Evolutionary conservation across 2,888 invertebrate species (phyloP), one percentile per base, ranked within the genome.

Genomic region (Caenorhabditis imperialis): DNA sequence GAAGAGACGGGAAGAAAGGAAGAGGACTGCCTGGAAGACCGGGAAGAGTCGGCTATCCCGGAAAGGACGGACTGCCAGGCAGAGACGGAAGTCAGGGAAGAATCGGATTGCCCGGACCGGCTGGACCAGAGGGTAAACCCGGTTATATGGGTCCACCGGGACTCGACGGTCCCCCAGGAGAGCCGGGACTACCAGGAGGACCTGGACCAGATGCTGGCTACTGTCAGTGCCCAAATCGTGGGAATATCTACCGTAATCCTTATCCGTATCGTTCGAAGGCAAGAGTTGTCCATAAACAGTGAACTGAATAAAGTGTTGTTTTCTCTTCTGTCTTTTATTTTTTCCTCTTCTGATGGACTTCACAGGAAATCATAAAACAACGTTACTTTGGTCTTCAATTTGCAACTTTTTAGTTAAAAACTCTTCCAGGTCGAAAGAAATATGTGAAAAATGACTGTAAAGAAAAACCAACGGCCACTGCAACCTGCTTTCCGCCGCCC

Each of bases 151-250:
- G 79, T 8, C 33, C 27, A 8, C 53, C n/a, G 3, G 79, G 79
- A 54, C 57, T 63, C 14, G 65, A 53, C 18, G 78, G 79, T 14
- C 40, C 33, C 1, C 63, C 58, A 14, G 79, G 79, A 51, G 47
- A 58, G 10, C 40, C 23, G 0, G 79, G 79, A 48, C 14, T 20
- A 0, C 71, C 67, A 5, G 78, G 78, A 50, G 50, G 57, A 12
- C 71, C 67, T 2, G 79, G 79, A 16, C 71, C 42, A 1, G 79
- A 79, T 63, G 79, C 74, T 12, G 75, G 75, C 4, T 78, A 78
- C 44, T 79, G 76, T 60, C 65, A 74, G 27, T 76, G 79, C 22
- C 76, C 79, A 33, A 50, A 47, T 42, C 53, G 77, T 6, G 60
- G 54, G 47, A 58, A 27, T 18, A 38, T 51, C 30, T 73, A 73